A percentile compares a stretch with the other conserved stretches of the same genome.
Conservation (phyloP, 2,113 vertebrate species). For the Eira barbara region DNA sequence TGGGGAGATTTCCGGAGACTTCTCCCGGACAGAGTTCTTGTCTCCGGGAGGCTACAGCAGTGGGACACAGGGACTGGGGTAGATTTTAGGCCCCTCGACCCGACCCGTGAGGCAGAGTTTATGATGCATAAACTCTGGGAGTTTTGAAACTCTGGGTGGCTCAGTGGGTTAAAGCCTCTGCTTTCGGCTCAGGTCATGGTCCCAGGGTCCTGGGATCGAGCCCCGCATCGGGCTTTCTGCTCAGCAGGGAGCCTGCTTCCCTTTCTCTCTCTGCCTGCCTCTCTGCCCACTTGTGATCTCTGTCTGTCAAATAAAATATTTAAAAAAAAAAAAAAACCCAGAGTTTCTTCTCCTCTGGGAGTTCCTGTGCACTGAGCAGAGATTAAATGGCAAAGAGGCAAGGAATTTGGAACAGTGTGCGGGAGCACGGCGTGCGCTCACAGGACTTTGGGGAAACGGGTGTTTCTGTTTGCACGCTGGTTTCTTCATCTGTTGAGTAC, state of each 20-base stretch:
- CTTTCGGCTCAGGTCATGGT: no score
- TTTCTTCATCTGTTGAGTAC: background rate
- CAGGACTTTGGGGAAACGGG: background rate
- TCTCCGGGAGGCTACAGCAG: background rate
- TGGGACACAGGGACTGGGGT: background rate
- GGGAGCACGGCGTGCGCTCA: no score
- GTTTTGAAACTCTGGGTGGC: no score
- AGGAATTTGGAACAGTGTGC: background rate
- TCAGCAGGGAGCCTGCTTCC: no score
- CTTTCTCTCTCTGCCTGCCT: no score
- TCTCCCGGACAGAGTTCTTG: background rate
- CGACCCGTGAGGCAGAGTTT: background rate
- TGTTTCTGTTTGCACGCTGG: background rate
- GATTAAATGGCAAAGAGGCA: background rate
- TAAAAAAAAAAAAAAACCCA: no score
- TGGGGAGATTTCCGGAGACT: background rate
- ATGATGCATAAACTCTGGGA: no score
- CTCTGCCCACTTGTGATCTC: no score
- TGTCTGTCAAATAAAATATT: no score
- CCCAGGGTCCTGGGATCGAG: no score
- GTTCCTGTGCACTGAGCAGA: background rate
- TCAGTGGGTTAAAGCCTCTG: no score
- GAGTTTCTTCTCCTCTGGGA: background rate
- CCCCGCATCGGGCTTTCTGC: no score
- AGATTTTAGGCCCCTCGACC: background rate